Evolutionary conservation across 2,797 vertebrate genomes (phyloP).

Genomic region (Hafferia zeledoni): DNA sequence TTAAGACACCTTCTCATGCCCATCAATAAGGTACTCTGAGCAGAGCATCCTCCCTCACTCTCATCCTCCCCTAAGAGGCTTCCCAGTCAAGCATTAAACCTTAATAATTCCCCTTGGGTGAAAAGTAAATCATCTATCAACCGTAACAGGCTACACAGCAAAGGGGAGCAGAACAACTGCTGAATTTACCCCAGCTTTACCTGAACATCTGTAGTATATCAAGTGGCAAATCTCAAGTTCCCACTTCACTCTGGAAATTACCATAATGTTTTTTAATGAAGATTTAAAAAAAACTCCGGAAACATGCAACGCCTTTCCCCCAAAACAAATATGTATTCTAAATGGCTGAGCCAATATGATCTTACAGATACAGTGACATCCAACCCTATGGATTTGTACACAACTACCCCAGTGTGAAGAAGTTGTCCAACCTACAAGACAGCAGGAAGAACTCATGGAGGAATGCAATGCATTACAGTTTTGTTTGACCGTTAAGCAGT

Average conservation of each 20-base stretch:
- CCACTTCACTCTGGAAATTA: neutral
- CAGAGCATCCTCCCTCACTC: neutral
- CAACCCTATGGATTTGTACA: neutral
- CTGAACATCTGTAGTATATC: neutral
- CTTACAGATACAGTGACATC: neutral
- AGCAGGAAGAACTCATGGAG: neutral
- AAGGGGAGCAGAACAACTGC: neutral
- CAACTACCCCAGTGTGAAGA: neutral
- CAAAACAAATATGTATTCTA: neutral
- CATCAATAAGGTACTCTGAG: neutral
- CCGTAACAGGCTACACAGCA: neutral
- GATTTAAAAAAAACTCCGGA: neutral
- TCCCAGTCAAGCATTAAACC: neutral
- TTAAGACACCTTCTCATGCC: neutral
- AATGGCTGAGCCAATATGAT: neutral
- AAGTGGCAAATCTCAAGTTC: neutral
- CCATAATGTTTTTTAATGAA: neutral
- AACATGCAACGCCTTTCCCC: no score
- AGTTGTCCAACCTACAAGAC: fast-evolving
- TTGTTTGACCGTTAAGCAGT: neutral
- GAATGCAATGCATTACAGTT: neutral
- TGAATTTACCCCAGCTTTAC: neutral
- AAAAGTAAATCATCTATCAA: neutral
- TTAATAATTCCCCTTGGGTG: neutral
- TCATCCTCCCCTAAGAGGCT: neutral